Conservation (phyloP, 2,888 invertebrate species). For the Orchesellides sinensis region DNA sequence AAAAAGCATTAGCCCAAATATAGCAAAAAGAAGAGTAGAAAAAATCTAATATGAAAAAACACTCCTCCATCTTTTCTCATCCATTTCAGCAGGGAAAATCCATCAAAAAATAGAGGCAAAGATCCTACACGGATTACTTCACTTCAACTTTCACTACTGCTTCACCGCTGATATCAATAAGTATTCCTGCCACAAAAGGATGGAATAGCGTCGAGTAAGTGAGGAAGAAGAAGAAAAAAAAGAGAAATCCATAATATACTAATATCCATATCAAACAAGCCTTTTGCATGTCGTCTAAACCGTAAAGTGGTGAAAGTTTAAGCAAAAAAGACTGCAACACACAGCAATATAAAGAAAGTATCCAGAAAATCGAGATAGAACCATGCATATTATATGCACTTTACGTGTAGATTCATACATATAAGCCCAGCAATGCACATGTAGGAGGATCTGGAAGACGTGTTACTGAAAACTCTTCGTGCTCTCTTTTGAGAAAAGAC, state of each 20-base stretch:
- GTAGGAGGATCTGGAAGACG: no score
- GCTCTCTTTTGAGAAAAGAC: conserved; percentile 1
- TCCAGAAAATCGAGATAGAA: neutral
- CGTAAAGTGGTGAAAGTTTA: conserved; percentile 18
- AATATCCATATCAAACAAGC: conserved; percentile 65
- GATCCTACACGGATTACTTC: conserved; percentile 59
- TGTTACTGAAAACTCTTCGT: no score
- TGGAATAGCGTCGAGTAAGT: no score
- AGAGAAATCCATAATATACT: conserved; percentile 53
- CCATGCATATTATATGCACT: conserved; percentile 12
- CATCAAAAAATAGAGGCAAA: conserved; percentile 51
- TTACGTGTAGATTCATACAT: no score
- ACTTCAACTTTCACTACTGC: conserved; percentile 29
- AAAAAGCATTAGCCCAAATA: conserved; percentile 44
- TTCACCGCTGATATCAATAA: conserved; percentile 46
- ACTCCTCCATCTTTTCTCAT: conserved; percentile 47
- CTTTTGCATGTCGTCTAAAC: conserved; percentile 59
- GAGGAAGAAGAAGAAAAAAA: conserved; percentile 33
- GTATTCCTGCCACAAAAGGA: conserved; percentile 49
- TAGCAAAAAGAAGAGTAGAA: conserved; percentile 2
- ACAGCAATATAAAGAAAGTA: neutral
- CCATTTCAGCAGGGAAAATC: conserved; percentile 55
- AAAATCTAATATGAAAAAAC: conserved; percentile 50
- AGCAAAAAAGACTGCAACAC: no score
- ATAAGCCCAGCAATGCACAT: no score